Percentiles rank a stretch among this genome's conserved stretches.
phyloP scores from a whole-genome alignment of 1,140 invertebrate genomes.

The Antheraea mylitta region DNA sequence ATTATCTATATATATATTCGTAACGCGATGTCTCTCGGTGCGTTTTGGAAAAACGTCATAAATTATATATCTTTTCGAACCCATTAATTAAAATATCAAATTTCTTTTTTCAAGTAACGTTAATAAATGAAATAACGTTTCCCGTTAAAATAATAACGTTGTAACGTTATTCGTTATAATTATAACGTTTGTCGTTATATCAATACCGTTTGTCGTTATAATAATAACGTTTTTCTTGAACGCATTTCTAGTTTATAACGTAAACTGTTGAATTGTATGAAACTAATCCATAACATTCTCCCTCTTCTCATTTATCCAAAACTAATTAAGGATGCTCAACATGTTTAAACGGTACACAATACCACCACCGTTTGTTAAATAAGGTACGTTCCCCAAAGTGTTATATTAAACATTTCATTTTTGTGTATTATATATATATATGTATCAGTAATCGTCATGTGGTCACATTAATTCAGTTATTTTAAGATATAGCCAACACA shows the following conservation, averaged over 20 bases:
- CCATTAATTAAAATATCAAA: no score
- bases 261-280: slow-evolving; percentile 40
- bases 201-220: no score
- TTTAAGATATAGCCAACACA: slow-evolving; percentile 29
- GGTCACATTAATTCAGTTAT: background rate
- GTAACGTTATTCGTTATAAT: background rate
- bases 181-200: no score
- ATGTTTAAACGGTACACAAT: slow-evolving; percentile 74
- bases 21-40: slow-evolving; percentile 39
- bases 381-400: slow-evolving; percentile 70
- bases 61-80: background rate
- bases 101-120: no score
- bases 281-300: slow-evolving; percentile 79
- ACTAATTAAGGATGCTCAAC: slow-evolving; percentile 76
- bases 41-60: slow-evolving; percentile 45
- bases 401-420: slow-evolving; percentile 62
- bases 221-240: slow-evolving; percentile 1
- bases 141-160: no score
- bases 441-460: slow-evolving; percentile 36
- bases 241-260: background rate
- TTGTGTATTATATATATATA: slow-evolving; percentile 68
- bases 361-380: slow-evolving; percentile 72
- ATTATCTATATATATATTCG: slow-evolving; percentile 27
- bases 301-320: slow-evolving; percentile 76
- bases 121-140: no score